Evolutionary conservation across 2,113 vertebrate genomes (phyloP).

Genomic region (Lophius piscatorius): DNA sequence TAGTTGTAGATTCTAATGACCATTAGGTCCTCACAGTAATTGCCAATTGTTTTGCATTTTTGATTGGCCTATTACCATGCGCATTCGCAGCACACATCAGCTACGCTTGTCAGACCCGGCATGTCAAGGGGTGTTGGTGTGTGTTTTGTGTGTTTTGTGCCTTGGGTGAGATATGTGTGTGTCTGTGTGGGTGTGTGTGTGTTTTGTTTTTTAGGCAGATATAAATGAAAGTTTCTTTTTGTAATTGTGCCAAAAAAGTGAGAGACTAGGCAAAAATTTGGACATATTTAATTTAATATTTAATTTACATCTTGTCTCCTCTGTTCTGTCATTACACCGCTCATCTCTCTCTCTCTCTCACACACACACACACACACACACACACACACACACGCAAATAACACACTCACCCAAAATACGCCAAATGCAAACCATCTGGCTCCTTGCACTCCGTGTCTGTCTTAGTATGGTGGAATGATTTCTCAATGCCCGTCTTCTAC

Average conservation of each 20-base stretch:
- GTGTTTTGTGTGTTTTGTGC: constrained; percentile 45
- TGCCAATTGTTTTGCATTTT: constrained; percentile 99
- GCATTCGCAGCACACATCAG: constrained; percentile 97
- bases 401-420: constrained; percentile 44
- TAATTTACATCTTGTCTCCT: constrained; percentile 99
- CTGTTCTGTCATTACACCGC: constrained; percentile 96
- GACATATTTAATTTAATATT: constrained; percentile 99
- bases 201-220: constrained; percentile 76
- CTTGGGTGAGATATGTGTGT: constrained; percentile 44
- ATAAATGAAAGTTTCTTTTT: constrained; percentile 93
- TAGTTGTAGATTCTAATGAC: constrained; percentile 99
- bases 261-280: constrained; percentile 94
- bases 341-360: constrained; percentile 76
- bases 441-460: constrained; percentile 50
- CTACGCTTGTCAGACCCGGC: constrained; percentile 91
- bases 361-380: constrained; percentile 46
- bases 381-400: constrained; percentile 50
- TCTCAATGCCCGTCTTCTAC: constrained; percentile 59
- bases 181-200: constrained; percentile 31
- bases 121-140: constrained; percentile 66
- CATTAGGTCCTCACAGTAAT: constrained; percentile 99
- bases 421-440: constrained; percentile 71
- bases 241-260: constrained; percentile 86
- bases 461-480: constrained; percentile 66
- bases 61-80: constrained; percentile 99